phyloP scores from a whole-genome alignment of 2,888 invertebrate genomes.

The Drosophila atripex region DNA sequence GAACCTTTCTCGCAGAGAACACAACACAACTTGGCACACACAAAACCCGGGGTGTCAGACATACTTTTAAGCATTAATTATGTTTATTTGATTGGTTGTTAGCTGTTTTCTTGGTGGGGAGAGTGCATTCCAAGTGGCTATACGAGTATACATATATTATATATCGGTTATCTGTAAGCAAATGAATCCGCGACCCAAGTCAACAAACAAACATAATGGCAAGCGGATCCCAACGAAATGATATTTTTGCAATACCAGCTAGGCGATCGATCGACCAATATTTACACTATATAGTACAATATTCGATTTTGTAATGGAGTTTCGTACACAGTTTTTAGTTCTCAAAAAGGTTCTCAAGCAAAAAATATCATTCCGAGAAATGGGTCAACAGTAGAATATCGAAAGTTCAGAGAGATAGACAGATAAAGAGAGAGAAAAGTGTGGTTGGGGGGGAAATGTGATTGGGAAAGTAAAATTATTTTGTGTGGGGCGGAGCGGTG shows the following conservation, averaged over 20 bases:
- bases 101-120: constrained; percentile 26
- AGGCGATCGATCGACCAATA: constrained; percentile 28
- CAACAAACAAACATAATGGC: constrained; percentile 32
- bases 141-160: constrained; percentile 8
- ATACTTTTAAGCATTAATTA: constrained; percentile 17
- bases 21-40: constrained; percentile 26
- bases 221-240: constrained; percentile 57
- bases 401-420: constrained; percentile 20
- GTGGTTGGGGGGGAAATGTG: constrained; percentile 8
- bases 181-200: constrained; percentile 38
- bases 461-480: constrained; percentile 34
- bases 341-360: constrained; percentile 77
- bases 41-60: constrained; percentile 23
- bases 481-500: constrained; percentile 8
- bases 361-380: constrained; percentile 84
- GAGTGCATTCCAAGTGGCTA: constrained; percentile 38
- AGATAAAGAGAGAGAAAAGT: neutral
- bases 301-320: constrained; percentile 8
- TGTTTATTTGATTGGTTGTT: constrained; percentile 8
- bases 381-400: constrained; percentile 76
- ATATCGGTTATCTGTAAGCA: constrained; percentile 36
- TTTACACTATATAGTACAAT: constrained; percentile 7
- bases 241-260: constrained; percentile 62
- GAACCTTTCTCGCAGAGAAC: constrained; percentile 72
- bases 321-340: constrained; percentile 45